phyloP scores from a whole-genome alignment of 2,797 vertebrate species.

The Taenioides sp. region DNA sequence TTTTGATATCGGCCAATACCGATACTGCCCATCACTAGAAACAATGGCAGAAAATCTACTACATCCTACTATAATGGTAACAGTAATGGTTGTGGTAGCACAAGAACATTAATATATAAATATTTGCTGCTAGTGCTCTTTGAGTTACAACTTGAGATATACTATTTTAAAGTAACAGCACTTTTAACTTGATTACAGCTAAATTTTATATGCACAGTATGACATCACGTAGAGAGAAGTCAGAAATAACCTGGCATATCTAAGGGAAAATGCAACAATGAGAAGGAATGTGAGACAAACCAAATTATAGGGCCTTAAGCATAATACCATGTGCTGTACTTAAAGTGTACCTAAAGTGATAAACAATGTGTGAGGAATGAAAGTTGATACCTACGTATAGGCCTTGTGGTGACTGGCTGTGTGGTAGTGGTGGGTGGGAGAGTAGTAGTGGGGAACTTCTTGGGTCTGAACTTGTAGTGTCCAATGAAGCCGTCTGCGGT shows the following conservation, averaged over 20 bases:
- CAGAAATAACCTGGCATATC: slow-evolving; percentile 43
- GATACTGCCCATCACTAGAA: neutral
- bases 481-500: slow-evolving; percentile 97
- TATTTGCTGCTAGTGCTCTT: neutral
- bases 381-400: slow-evolving; percentile 78
- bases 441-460: slow-evolving; percentile 85
- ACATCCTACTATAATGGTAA: neutral
- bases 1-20: no score
- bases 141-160: neutral
- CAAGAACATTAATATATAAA: no score
- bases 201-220: slow-evolving; percentile 15
- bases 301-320: slow-evolving; percentile 14
- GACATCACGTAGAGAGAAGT: slow-evolving; percentile 37
- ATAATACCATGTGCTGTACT: neutral
- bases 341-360: neutral
- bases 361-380: slow-evolving; percentile 24
- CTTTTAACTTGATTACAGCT: neutral
- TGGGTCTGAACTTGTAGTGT: slow-evolving; percentile 96
- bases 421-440: slow-evolving; percentile 75
- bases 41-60: slow-evolving; percentile 16
- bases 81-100: neutral
- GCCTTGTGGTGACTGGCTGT: slow-evolving; percentile 79
- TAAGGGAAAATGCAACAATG: slow-evolving; percentile 42
- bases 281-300: slow-evolving; percentile 37
- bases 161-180: neutral